These are phyloP conservation scores for Buceros bicornis DNA, from an alignment of 2,797 vertebrate species.

Conservation along the genomic window DNA sequence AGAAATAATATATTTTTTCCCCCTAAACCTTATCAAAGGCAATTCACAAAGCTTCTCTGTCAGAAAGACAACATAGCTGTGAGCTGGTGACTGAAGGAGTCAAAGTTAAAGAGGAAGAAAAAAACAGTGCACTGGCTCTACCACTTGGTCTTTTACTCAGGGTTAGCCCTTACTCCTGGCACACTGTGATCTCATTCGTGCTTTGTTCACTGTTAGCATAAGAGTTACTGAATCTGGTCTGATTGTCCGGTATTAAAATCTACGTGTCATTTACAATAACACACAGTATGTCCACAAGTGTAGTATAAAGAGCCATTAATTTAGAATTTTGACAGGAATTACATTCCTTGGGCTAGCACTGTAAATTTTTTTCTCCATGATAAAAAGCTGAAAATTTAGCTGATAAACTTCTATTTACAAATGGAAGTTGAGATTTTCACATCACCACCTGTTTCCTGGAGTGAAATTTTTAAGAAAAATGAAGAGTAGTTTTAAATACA, in stretches of 20 bases:
- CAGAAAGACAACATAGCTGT: neutral
- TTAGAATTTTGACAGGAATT: neutral
- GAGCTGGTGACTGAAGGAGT: neutral
- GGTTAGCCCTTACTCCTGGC: neutral
- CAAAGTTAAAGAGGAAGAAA: neutral
- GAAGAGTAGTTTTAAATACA: neutral
- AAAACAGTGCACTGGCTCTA: neutral
- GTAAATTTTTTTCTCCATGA: neutral
- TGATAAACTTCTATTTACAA: neutral
- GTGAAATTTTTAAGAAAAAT: neutral
- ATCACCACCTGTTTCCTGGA: neutral
- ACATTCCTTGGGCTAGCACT: neutral
- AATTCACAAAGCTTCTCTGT: neutral
- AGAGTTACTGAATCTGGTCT: neutral
- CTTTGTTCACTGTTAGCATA: neutral
- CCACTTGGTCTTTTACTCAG: neutral
- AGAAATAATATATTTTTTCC: neutral
- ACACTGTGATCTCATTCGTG: neutral
- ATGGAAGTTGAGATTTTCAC: neutral
- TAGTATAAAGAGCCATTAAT: neutral
- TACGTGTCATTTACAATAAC: neutral
- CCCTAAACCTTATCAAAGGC: rapidly evolving
- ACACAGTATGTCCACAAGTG: neutral
- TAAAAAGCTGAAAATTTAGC: neutral
- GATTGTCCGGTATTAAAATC: neutral